phyloP scores from a whole-genome alignment of 2,797 vertebrate genomes.

The Valencia hispanica region DNA sequence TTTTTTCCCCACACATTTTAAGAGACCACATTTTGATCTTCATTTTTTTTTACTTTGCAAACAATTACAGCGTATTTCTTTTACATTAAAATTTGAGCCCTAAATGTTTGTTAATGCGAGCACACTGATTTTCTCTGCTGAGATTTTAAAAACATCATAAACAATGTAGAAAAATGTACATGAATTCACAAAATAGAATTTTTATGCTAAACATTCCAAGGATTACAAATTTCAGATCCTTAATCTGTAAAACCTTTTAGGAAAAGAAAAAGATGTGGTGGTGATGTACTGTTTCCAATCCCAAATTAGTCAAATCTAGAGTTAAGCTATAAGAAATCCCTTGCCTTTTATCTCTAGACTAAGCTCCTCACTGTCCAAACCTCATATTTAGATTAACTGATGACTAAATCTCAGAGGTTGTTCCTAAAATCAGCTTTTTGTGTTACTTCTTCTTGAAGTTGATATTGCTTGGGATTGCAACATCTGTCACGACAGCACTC shows the following conservation, averaged over 20 bases:
- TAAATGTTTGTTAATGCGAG: neutral
- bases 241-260: too few relatives aligned
- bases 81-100: neutral
- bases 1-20: neutral
- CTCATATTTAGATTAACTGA: too few relatives aligned
- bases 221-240: too few relatives aligned
- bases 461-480: neutral
- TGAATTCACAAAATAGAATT: too few relatives aligned
- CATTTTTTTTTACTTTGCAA: neutral
- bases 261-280: neutral
- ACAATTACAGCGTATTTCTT: neutral
- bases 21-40: neutral
- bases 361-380: too few relatives aligned
- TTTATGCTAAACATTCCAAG: too few relatives aligned
- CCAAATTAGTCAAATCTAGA: neutral
- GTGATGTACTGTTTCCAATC: neutral
- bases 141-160: too few relatives aligned
- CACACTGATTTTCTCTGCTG: too few relatives aligned
- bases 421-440: too few relatives aligned
- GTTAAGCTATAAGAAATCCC: neutral
- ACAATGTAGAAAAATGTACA: too few relatives aligned
- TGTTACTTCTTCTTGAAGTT: neutral
- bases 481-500: neutral
- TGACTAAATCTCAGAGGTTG: too few relatives aligned
- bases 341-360: neutral